Conservation (phyloP, 1,140 invertebrate species). For the Leptoteleia sp. region DNA sequence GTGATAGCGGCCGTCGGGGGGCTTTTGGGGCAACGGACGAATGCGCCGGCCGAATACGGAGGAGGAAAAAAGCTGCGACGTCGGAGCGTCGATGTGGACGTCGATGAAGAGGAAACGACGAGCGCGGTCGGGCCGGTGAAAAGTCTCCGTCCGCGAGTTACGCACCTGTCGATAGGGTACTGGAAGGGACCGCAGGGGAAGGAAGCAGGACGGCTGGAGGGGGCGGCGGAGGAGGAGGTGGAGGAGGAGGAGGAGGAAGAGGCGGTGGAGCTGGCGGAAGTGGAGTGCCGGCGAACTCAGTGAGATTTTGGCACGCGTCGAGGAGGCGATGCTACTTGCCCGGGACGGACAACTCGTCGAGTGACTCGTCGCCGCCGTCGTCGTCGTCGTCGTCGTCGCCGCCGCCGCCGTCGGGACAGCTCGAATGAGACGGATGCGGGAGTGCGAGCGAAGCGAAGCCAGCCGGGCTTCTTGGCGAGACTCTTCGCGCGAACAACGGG, state of each 20-base stretch:
- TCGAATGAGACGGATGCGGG: conserved; percentile 73
- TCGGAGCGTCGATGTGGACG: conserved; percentile 22
- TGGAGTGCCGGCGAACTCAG: conserved; percentile 61
- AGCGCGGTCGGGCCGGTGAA: conserved; percentile 56
- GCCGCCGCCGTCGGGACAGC: conserved; percentile 41
- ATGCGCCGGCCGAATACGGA: conserved; percentile 7
- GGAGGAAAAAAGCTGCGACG: conserved; percentile 21
- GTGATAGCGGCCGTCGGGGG: not conserved
- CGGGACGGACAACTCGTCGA: conserved; percentile 49
- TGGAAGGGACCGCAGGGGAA: conserved; percentile 54
- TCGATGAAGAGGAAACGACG: conserved; percentile 58
- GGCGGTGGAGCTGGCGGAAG: conserved; percentile 50
- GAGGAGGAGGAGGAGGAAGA: conserved; percentile 56
- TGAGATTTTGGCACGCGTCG: conserved; percentile 65
- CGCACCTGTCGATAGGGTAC: conserved; percentile 69
- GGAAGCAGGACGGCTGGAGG: conserved; percentile 47
- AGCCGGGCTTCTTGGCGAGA: conserved; percentile 60
- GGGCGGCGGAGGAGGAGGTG: conserved; percentile 42
- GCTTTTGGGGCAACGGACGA: not conserved
- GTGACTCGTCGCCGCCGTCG: conserved; percentile 19
- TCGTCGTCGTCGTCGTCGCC: conserved; percentile 26
- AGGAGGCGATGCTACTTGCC: conserved; percentile 60
- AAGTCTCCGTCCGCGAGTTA: conserved; percentile 51
- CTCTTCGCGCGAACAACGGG: conserved; percentile 66
- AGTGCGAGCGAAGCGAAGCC: conserved; percentile 71